Base-by-base conservation (phyloP, 2,113 vertebrate species). In the Callopanchax toddi region DNA sequence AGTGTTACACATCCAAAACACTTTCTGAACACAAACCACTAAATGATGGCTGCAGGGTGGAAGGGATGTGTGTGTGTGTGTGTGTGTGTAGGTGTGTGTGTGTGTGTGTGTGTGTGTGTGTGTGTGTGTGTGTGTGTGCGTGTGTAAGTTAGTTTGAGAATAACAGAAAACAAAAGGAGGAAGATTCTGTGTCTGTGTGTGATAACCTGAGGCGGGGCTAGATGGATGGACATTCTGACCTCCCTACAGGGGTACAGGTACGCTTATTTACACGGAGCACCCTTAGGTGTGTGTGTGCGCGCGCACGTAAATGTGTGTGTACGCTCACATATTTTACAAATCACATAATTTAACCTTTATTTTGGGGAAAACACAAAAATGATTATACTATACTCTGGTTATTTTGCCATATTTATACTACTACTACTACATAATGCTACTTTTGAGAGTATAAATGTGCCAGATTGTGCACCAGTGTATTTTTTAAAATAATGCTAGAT, bases 191-290 rank as follows among this genome's bases (percentile, higher is more conserved):
- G 60, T 50, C 29, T 37, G 63, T 60, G 63, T 71, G 37, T 64
- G 63, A 78, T 89, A 79, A 91, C 92, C 90, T 60, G 42, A 89
- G 91, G 92, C 87, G 74, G 82, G 67, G 59, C 29, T 54, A 91
- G 92, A 93, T 91, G 82, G 89, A 93, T 92, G 84, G 84, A 45
- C 85, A 81, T 86, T 86, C 71, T 86, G 83, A 78, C 81, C 86
- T 32, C 71, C 91, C 88, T 87, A 45, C 78, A 82, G 90, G 77
- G 77, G 44, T 83, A 69, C 74, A 82, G 79, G 79, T 88, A 81
- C 62, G 81, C 92, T 92, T 93, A 92, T 91, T 92, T 92, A 93
- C 89, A 93, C 92, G 90, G 80, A 78, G 75, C 87, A 91, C 89
- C 91, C 87, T 89, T 80, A 87, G 91, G 91, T 91, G 85, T 84